Evolutionary conservation across 2,113 vertebrate species (phyloP).

Genomic region (Scatophagus argus): DNA sequence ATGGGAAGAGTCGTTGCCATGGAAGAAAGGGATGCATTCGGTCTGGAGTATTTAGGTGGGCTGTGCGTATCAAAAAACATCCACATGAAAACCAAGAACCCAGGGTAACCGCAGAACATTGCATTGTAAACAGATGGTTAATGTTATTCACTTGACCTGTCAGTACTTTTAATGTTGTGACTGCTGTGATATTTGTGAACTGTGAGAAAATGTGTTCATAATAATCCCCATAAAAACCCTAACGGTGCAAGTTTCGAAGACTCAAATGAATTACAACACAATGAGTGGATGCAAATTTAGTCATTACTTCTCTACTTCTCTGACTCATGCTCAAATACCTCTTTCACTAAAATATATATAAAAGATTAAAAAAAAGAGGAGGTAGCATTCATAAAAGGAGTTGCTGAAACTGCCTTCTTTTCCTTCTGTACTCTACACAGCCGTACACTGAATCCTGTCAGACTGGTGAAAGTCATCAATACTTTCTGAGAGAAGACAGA

Average conservation of each 20-base stretch:
- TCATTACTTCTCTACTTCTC: not conserved
- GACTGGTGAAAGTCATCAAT: slow-evolving; percentile 45
- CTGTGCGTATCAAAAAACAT: no score
- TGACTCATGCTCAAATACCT: not conserved
- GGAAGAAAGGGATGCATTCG: no score
- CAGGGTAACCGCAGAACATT: no score
- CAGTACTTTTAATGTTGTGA: no score
- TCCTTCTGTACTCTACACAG: not conserved
- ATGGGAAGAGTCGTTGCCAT: no score
- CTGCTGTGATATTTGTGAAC: no score
- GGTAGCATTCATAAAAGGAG: slow-evolving; percentile 11
- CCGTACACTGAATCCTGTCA: slow-evolving; percentile 16
- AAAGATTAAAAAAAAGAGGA: not conserved
- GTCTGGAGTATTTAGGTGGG: no score
- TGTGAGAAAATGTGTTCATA: not conserved
- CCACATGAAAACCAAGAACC: no score
- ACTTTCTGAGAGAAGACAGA: slow-evolving; percentile 35
- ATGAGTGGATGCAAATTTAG: not conserved
- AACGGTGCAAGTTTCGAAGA: not conserved
- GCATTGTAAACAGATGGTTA: no score
- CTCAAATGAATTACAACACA: not conserved
- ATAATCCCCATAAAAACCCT: not conserved
- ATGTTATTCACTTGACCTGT: no score
- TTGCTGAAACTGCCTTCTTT: not conserved
- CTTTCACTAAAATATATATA: not conserved